A percentile compares a stretch with the other conserved stretches of the same genome.
Evolutionary conservation across 2,797 vertebrate genomes (phyloP).

Genomic region (Harpagifer antarcticus): DNA sequence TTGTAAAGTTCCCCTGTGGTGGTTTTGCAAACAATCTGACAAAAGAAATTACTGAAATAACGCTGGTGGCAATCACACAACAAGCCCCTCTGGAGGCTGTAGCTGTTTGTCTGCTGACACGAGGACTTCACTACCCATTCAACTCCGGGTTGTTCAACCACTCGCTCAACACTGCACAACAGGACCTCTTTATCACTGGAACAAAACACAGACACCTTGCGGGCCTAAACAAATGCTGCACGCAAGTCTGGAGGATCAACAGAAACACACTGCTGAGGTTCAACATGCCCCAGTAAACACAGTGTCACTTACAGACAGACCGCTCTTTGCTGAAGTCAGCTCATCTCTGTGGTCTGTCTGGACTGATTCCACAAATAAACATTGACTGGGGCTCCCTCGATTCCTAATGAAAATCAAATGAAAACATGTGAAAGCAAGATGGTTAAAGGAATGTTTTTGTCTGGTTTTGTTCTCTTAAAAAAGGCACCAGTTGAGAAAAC

Average conservation of each 20-base stretch:
- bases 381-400: not conserved
- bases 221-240: slow-evolving; percentile 18
- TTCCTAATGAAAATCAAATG: slow-evolving; percentile 39
- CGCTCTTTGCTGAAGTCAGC: not conserved
- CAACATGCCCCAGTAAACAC: not conserved
- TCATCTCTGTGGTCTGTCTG: not conserved
- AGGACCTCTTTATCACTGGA: slow-evolving; percentile 41
- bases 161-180: slow-evolving; percentile 7
- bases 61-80: slow-evolving; percentile 47
- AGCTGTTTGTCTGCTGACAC: slow-evolving; percentile 54
- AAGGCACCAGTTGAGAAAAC: slow-evolving; percentile 9
- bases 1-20: too few species aligned
- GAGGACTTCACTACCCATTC: slow-evolving; percentile 52
- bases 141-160: slow-evolving; percentile 31
- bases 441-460: not conserved
- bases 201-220: slow-evolving; percentile 3
- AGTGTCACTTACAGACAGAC: not conserved
- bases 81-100: slow-evolving; percentile 41
- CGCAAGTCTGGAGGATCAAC: not conserved
- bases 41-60: slow-evolving; percentile 38
- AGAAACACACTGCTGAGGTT: slow-evolving; percentile 16
- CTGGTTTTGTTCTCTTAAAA: not conserved
- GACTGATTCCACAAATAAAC: slow-evolving; percentile 4
- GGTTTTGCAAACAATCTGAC: not conserved
- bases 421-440: not conserved